Conservation (phyloP, 2,797 vertebrate species). For the Paedocypris micromegethes region DNA sequence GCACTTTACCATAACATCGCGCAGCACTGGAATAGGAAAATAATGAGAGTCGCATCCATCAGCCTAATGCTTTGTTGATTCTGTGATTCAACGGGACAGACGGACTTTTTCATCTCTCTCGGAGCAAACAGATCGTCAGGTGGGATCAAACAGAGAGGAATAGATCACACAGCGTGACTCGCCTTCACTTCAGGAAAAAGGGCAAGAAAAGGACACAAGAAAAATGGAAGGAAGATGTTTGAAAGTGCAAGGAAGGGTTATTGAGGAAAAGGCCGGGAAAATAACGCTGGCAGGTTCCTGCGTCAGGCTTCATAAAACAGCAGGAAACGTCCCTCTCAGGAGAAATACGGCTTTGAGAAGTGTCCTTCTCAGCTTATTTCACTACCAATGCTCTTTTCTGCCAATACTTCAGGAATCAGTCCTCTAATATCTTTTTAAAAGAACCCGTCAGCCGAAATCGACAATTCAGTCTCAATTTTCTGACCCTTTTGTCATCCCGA, state of each 20-base stretch:
- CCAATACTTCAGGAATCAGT: conserved; percentile 3
- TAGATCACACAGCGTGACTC: conserved; percentile 12
- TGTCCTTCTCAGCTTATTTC: conserved; percentile 32
- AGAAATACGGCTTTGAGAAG: conserved; percentile 11
- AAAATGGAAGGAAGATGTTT: conserved; percentile 15
- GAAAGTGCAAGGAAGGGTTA: not conserved
- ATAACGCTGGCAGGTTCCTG: not conserved
- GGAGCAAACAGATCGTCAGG: conserved; percentile 15
- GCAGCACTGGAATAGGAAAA: conserved; percentile 17
- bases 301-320: conserved; percentile 16
- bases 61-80: conserved; percentile 25
- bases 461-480: not conserved
- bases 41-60: conserved; percentile 24
- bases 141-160: conserved; percentile 22
- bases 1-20: conserved; percentile 18
- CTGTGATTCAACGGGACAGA: conserved; percentile 10
- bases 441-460: not conserved
- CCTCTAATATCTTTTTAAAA: not conserved
- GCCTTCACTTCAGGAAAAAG: conserved; percentile 9
- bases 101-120: conserved; percentile 18
- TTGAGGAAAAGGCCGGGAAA: conserved; percentile 5
- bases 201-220: not conserved
- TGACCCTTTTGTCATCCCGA: not conserved
- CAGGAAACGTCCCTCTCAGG: conserved; percentile 22
- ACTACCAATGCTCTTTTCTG: not conserved